phyloP scores from a whole-genome alignment of 2,888 invertebrate species.

The Pilophorus perplexus region DNA sequence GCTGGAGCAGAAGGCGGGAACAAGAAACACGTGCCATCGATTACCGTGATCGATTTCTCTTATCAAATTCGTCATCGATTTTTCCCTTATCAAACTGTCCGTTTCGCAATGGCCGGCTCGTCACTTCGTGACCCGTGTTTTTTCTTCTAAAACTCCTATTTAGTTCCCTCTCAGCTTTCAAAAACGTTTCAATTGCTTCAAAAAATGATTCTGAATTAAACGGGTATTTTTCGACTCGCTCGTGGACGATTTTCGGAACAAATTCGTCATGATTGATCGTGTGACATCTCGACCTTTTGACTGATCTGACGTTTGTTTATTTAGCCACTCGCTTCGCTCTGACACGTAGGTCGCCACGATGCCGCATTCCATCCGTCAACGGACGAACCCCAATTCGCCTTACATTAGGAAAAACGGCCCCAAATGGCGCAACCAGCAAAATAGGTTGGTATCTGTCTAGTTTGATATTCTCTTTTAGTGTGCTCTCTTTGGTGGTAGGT shows the following conservation, averaged over 20 bases:
- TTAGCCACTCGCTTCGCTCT: background rate
- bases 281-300: slow-evolving; percentile 1
- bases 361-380: slow-evolving; percentile 45
- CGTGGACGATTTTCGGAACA: too few species aligned
- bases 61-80: background rate
- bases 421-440: slow-evolving; percentile 44
- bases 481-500: background rate
- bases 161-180: background rate
- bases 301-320: slow-evolving; percentile 10
- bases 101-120: slow-evolving; percentile 15
- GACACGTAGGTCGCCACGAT: slow-evolving; percentile 28
- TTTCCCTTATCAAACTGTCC: background rate
- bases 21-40: too few species aligned
- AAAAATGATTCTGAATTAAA: too few species aligned
- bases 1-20: too few species aligned
- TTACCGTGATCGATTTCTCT: background rate
- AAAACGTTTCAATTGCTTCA: background rate
- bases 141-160: background rate
- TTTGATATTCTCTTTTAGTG: background rate
- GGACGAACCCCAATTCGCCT: slow-evolving; percentile 42
- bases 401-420: slow-evolving; percentile 44
- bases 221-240: too few species aligned
- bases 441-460: slow-evolving; percentile 41
- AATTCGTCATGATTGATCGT: background rate
- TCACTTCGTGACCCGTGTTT: background rate